A percentile compares a stretch with the other conserved stretches of the same genome.
Evolutionary conservation across 23 tunicate species (phyloP).

Genomic region (Botrylloides violaceus): DNA sequence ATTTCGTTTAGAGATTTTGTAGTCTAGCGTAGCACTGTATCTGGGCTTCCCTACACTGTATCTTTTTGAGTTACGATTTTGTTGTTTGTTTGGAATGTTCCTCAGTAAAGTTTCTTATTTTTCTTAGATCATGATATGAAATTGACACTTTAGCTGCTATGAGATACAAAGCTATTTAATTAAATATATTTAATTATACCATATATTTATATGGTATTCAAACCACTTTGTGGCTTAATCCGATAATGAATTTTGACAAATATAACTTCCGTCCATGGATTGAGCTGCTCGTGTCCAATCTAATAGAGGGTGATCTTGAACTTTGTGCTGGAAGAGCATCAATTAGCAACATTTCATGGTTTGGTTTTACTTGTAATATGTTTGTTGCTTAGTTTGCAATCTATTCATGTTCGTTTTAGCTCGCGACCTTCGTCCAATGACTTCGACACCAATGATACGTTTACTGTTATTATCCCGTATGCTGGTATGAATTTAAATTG

Average conservation of each 20-base stretch:
- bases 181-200: no score
- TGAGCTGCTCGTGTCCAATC: conserved; percentile 26
- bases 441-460: conserved; percentile 24
- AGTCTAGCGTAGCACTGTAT: no score
- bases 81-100: neutral
- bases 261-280: conserved; percentile 48
- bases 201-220: no score
- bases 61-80: no score
- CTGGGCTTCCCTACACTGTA: no score
- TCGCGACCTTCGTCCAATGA: neutral
- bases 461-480: conserved; percentile 52
- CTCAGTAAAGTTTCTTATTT: neutral
- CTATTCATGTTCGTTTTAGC: neutral
- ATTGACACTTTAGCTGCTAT: neutral
- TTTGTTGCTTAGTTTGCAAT: neutral
- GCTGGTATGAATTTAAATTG: conserved; percentile 68
- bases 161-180: neutral
- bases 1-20: no score
- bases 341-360: conserved; percentile 39
- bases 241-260: no score
- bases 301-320: conserved; percentile 35
- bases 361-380: no score
- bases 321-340: conserved; percentile 64
- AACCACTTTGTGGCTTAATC: no score
- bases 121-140: neutral